Conservation (phyloP, 2,888 invertebrate genomes). For the Norana najaformis region DNA sequence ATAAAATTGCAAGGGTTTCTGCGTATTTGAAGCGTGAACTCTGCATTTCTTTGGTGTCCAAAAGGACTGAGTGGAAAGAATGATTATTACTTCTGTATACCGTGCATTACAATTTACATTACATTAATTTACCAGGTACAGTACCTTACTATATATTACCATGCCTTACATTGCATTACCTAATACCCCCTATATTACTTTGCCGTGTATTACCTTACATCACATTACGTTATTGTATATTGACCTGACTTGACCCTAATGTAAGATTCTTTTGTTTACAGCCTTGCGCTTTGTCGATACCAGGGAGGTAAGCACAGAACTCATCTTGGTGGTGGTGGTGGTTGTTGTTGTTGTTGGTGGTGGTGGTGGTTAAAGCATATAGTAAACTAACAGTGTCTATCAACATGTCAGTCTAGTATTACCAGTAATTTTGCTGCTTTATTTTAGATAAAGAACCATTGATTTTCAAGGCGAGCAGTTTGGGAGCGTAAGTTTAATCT, state of each 20-base stretch:
- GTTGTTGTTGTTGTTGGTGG: neutral
- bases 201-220: neutral
- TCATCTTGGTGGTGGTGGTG: neutral
- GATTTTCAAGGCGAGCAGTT: conserved; percentile 23
- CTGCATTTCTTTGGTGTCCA: neutral
- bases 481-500: conserved; percentile 29
- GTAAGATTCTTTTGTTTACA: neutral
- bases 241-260: neutral
- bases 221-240: too few species aligned
- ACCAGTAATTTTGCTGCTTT: neutral
- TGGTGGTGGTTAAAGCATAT: neutral
- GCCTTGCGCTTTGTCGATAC: neutral
- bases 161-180: neutral
- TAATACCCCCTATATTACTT: neutral
- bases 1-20: neutral
- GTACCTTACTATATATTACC: neutral
- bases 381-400: neutral
- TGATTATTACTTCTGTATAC: too few species aligned
- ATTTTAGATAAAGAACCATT: conserved; percentile 35
- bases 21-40: neutral
- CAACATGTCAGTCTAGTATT: neutral
- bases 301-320: neutral
- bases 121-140: neutral
- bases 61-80: neutral
- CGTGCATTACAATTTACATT: neutral